Evolutionary conservation across 2,797 vertebrate genomes (phyloP), one percentile per base, ranked within the genome.

Genomic region (Typhlichthys eigenmanni): DNA sequence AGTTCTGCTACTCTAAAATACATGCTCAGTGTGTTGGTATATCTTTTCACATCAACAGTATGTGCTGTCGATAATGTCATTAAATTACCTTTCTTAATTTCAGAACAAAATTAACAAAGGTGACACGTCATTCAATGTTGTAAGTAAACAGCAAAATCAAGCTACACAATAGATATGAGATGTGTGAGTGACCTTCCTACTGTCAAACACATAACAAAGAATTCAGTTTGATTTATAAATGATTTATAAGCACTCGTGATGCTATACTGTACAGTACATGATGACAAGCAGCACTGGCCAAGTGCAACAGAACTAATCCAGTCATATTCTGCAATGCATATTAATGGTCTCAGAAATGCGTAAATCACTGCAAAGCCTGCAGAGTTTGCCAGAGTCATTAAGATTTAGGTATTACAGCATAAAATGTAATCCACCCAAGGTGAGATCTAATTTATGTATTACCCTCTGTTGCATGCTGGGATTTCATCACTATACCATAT

Each of bases 341-440:
- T 51, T 50, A 68, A 67, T 19, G 47, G 57, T 10, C 32, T 64
- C 16, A 52, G 59, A 66, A 81, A 78, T 70, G 69, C 82, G 78
- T 38, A 80, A 84, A 82, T 82, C 64, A 64, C 73, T 75, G 76
- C 75, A 81, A 77, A 84, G 55, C 83, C 76, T 48, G 32, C 69
- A 81, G 76, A 64, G 70, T 69, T 75, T 58, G 53, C 68, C 45
- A 24, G 66, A 72, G 76, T 62, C 64, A 55, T 67, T 75, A 71
- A 70, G 69, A 71, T 79, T 66, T 38, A 58, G 69, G 72, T 69
- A 50, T 66, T 58, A 67, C 32, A 45, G 71, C 54, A 63, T 63
- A 49, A 69, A 66, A 74, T 70, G 45, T 72, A 34, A 47, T 76
- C 66, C 17, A 74, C 69, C 64, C 60, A 62, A 80, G 74, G 75